phyloP scores from a whole-genome alignment of 2,797 vertebrate species.

The Clarias laeviceps region DNA sequence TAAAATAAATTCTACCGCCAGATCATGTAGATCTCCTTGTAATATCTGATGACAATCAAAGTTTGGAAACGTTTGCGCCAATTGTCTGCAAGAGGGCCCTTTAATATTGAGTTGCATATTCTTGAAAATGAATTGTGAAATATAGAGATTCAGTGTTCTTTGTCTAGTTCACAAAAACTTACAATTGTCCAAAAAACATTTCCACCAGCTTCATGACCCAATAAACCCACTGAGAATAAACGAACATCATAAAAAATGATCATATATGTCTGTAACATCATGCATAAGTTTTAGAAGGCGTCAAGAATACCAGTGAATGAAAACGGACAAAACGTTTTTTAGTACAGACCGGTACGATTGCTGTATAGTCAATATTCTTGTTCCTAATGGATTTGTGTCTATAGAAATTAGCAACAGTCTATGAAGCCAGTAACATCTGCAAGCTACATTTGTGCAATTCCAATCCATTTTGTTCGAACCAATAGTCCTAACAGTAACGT shows the following conservation, averaged over 20 bases:
- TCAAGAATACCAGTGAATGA: background rate
- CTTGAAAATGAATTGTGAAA: background rate
- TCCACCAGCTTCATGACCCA: background rate
- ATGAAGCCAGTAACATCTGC: background rate
- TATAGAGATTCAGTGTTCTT: background rate
- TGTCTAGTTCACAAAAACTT: background rate
- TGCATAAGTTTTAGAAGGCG: background rate
- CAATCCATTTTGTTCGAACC: background rate
- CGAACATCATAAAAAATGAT: background rate
- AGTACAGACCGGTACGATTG: background rate
- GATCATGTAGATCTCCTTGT: background rate
- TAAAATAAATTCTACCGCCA: no score
- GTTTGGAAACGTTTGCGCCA: background rate
- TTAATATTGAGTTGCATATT: background rate
- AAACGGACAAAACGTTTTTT: background rate
- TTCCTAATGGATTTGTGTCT: background rate
- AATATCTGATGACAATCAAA: background rate
- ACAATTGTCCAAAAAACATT: background rate
- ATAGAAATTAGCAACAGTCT: background rate
- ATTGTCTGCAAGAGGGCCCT: background rate
- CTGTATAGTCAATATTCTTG: background rate
- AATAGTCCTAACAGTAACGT: background rate
- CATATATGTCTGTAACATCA: background rate
- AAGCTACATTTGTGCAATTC: background rate
- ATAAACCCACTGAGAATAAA: background rate